Conservation (phyloP, 1,140 invertebrate genomes). For the Bombus balteatus region DNA sequence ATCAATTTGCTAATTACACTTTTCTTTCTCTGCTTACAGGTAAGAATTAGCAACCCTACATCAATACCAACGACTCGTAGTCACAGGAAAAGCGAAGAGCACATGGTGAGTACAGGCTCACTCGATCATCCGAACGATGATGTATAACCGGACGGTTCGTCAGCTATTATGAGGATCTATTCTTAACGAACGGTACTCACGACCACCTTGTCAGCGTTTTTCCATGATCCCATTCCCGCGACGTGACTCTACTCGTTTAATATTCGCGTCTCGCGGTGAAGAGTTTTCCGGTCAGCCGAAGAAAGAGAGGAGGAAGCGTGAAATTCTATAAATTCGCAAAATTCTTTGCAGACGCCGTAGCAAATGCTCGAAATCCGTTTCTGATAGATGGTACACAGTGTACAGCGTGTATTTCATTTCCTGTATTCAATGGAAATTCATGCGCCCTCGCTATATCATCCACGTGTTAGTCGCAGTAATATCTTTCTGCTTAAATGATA, state of each 20-base stretch:
- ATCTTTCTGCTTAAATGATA: slow-evolving; percentile 42
- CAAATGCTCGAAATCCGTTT: slow-evolving; percentile 18
- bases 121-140: slow-evolving; percentile 41
- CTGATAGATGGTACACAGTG: slow-evolving; percentile 20
- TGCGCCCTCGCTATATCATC: slow-evolving; percentile 3
- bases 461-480: slow-evolving; percentile 32
- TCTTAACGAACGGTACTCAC: slow-evolving; percentile 57
- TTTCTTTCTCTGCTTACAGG: slow-evolving; percentile 31
- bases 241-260: not conserved
- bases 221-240: slow-evolving; percentile 22
- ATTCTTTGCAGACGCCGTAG: not conserved
- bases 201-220: slow-evolving; percentile 50
- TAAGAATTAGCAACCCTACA: slow-evolving; percentile 7
- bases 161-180: slow-evolving; percentile 52
- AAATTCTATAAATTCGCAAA: slow-evolving; percentile 38
- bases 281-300: not conserved
- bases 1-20: slow-evolving; percentile 11
- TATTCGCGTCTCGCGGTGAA: not conserved
- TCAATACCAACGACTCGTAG: not conserved
- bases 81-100: not conserved
- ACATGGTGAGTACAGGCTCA: not conserved
- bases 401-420: slow-evolving; percentile 30
- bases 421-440: slow-evolving; percentile 33
- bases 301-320: not conserved
- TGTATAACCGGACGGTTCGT: slow-evolving; percentile 49